Evolutionary conservation across 2,113 vertebrate species (phyloP), one percentile per base, ranked within the genome.

Genomic region (Thalassoma bifasciatum): DNA sequence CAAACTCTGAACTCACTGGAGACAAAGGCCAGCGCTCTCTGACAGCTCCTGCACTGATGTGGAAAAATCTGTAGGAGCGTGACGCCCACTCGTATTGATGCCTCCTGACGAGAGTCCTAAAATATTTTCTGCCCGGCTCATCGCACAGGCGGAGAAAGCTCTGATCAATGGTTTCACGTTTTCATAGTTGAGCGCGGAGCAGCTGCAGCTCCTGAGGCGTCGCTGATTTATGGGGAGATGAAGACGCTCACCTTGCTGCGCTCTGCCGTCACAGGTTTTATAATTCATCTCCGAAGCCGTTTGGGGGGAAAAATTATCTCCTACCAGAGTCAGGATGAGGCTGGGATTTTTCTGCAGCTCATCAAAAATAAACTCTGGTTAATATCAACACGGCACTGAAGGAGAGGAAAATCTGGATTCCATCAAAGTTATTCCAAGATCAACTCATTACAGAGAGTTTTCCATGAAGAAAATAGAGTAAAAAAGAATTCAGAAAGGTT

Each of bases 151-250:
- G 66, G 24, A 49, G 49, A 14, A n/a, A 17, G 58, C 75, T 81
- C 70, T 80, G 76, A 86, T 85, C 76, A 40, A 81, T 66, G 63
- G 54, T 71, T n/a, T 76, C 38, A 0, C 37, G 74, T 54, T 76
- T 66, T 75, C 73, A 72, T 19, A 51, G 76, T 47, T 69, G 63
- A 61, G 72, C 0, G 16, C 40, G 0, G 66, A 73, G 76, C 81
- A 82, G 82, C 84, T 83, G 84, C 64, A 79, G 71, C 84, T 79
- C 82, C 79, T 4, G 42, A 76, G 67, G 73, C 56, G 2, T 63
- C 63, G 64, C 58, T 75, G 60, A 86, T 70, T 83, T 63, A 81
- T 38, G 58, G 63, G 65, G 71, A 59, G 70, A 70, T 21, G 77
- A 52, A 72, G 63, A 44, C 5, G 34, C 64, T 84, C 75, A 64